phyloP scores from a whole-genome alignment of 2,888 invertebrate species.

The Dicranocentrus wangi region DNA sequence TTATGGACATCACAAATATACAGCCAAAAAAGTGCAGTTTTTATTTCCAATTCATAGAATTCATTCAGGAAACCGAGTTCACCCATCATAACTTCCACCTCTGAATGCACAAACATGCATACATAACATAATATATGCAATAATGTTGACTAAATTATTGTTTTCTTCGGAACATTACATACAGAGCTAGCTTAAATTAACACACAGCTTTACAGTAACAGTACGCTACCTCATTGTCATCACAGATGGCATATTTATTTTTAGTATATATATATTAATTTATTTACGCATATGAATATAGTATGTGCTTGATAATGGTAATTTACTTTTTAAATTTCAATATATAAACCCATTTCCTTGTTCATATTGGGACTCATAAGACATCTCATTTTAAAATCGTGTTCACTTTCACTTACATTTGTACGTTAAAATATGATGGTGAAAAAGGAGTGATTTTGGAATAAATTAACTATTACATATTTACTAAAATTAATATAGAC shows the following conservation, averaged over 20 bases:
- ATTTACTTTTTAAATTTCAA: slow-evolving; percentile 7
- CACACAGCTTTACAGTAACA: too few species aligned
- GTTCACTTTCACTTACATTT: not conserved
- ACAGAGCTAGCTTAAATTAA: too few species aligned
- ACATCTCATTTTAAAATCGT: not conserved
- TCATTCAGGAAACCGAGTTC: slow-evolving; percentile 9
- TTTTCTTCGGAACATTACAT: too few species aligned
- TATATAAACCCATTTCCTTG: slow-evolving; percentile 6
- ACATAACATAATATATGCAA: not conserved
- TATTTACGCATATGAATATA: not conserved
- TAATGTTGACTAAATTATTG: not conserved
- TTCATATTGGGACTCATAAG: not conserved
- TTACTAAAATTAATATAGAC: too few species aligned
- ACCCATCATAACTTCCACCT: not conserved
- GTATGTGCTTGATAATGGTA: not conserved
- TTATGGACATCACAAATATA: not conserved
- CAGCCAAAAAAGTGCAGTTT: slow-evolving; percentile 13
- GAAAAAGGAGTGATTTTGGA: not conserved
- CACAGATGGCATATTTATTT: slow-evolving; percentile 31
- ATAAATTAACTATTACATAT: too few species aligned
- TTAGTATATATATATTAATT: not conserved
- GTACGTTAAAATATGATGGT: slow-evolving; percentile 8
- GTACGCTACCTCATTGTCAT: slow-evolving; percentile 37
- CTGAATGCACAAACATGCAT: not conserved
- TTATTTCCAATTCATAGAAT: slow-evolving; percentile 13